Base-by-base conservation (phyloP, 1,140 invertebrate species). In the Apis mellifera region DNA sequence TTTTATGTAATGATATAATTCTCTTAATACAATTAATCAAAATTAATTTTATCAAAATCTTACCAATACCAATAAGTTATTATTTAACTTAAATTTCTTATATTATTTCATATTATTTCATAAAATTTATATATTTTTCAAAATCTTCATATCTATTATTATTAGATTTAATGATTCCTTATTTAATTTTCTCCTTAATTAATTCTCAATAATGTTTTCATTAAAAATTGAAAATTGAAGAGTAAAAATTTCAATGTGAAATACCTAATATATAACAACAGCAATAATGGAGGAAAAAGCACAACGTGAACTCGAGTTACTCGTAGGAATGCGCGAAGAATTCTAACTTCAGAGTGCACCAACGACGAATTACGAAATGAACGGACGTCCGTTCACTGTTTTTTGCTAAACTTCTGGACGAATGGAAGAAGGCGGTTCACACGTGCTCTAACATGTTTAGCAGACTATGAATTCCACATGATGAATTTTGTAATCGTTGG, bases 351-450 rank as follows among this genome's bases (percentile, higher is more conserved):
- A 12, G 42, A 19, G 23, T 42, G 17, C 59, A 82, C 62, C 68
- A 32, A 54, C 69, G 50, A 55, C 15, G 78, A 65, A 74, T 74
- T 72, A 74, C 60, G 70, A 80, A 74, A 80, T 65, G 78, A 19
- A 65, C 78, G 78, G 78, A 80, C 59, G 71, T 80, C 78, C 78
- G 78, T 80, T 80, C 70, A 17, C 70, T 19, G 32, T 19, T 80
- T 80, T 74, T 80, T 80, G 78, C 70, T 59, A 74, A 80, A 74
- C 60, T 50, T 17, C 42, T 73, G 8, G 1, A 2, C 26, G 26
- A 42, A 50, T 19, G 15, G 15, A 17, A 13, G n/a, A 50, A 74
- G 50, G 13, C 77, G 66, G 78, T 80, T 80, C 78, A 65, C 78
- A 65, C 70, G 52, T 74, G 52, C 19, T 23, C 23, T 17, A 42